Evolutionary conservation across 2,888 invertebrate species (phyloP), one percentile per base, ranked within the genome.

Genomic region (Sceliomorpha sp.): DNA sequence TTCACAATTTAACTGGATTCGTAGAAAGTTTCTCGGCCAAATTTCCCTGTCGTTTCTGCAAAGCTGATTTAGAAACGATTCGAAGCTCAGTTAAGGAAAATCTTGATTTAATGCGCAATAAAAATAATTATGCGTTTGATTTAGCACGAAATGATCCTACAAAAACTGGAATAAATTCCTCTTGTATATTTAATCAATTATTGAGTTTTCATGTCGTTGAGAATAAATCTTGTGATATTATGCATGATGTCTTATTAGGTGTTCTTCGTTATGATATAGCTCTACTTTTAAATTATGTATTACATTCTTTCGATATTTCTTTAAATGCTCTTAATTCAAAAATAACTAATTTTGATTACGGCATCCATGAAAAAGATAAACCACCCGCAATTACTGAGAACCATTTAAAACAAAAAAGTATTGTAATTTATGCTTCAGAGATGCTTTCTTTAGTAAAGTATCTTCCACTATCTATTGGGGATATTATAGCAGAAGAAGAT

Each of bases 11-110:
- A 24, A 29, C 58, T 7, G 68, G 66, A n/a, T 58, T 64, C 31
- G 31, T 47, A 6, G 44, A 69, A 50, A 27, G 66, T 34, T 73
- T 71, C 20, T 32, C 10, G n/a, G 55, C 58, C 1, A 66, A 66
- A 15, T 66, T 15, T 48, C 70, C 60, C 2, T 75, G 75, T 42
- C 31, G 69, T 51, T 48, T 51, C 7, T 72, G 72, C 34, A 70
- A 63, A 40, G 17, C 42, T 12, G 5, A 44, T 10, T 39, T 32
- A 24, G 13, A 26, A 15, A 17, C 39, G 8, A 26, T 68, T 26
- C 50, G 29, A 17, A 8, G 24, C 2, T 39, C 26, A 2, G 27
- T 27, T 7, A 36, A 42, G 24, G 7, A 20, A 14, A 17, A 59
- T 27, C 1, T 9, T 9, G 14, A 13, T n/a, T 34, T 47, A 10